Evolutionary conservation across 2,797 vertebrate genomes (phyloP).

Genomic region (Poecilia wingei): DNA sequence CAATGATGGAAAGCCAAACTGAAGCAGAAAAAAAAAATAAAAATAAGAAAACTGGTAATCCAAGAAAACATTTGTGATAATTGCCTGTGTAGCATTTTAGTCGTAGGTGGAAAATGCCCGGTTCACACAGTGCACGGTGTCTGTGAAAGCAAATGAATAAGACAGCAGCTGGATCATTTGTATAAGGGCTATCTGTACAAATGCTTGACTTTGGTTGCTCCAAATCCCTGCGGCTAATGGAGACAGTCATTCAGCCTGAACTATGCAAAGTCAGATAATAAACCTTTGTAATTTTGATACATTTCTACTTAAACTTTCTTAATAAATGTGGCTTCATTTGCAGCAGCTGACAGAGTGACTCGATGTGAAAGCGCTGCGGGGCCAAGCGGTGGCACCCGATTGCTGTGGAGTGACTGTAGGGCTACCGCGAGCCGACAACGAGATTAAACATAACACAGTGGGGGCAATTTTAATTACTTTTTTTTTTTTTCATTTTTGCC

Average conservation of each 20-base stretch:
- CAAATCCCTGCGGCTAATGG: neutral
- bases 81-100: conserved; percentile 14
- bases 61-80: conserved; percentile 21
- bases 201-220: neutral
- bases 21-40: conserved; percentile 19
- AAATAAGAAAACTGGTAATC: conserved; percentile 34
- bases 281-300: neutral
- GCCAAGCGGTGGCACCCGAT: conserved; percentile 10
- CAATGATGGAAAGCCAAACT: conserved; percentile 22
- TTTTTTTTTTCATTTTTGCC: conserved; percentile 38
- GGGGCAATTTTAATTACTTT: conserved; percentile 61
- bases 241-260: neutral
- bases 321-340: conserved; percentile 28
- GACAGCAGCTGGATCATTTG: neutral
- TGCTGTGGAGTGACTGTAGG: conserved; percentile 39
- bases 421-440: conserved; percentile 42
- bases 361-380: conserved; percentile 21
- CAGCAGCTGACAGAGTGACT: conserved; percentile 19
- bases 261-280: neutral
- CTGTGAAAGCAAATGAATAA: neutral
- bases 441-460: conserved; percentile 53
- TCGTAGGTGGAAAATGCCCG: conserved; percentile 6
- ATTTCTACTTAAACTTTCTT: neutral
- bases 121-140: neutral
- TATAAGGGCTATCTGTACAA: neutral